Percentiles rank a stretch among this genome's conserved stretches.
Conservation (phyloP, 2,113 vertebrate genomes). For the Butorides virescens region DNA sequence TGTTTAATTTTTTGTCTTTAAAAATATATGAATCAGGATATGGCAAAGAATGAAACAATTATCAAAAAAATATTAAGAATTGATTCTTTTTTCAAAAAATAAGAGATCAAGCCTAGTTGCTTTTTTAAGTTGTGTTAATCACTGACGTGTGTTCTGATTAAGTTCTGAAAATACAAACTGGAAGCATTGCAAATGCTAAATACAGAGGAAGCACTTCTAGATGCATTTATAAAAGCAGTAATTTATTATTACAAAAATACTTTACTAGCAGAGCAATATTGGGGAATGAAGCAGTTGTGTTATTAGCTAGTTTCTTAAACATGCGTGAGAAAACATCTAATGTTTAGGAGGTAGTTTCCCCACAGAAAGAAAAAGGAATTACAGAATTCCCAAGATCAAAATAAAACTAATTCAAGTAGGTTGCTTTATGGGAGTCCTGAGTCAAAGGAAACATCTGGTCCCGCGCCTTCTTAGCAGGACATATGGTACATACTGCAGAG, state of each 20-base stretch:
- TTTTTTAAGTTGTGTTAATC: background rate
- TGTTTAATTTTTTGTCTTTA: background rate
- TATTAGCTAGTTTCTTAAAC: background rate
- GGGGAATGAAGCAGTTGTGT: background rate
- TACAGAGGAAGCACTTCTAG: background rate
- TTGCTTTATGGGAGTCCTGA: constrained; percentile 58
- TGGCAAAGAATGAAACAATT: background rate
- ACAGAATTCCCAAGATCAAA: constrained; percentile 52
- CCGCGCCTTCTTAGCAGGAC: background rate
- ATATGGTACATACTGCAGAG: constrained; percentile 55
- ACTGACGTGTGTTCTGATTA: background rate
- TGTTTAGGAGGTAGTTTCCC: background rate
- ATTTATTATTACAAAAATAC: background rate
- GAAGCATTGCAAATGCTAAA: background rate
- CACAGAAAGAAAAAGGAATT: constrained; percentile 18
- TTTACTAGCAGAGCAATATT: background rate
- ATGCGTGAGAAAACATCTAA: background rate
- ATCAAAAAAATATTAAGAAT: background rate
- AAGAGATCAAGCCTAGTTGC: background rate
- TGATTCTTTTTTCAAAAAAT: background rate
- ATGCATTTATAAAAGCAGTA: background rate
- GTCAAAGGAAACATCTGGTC: constrained; percentile 73
- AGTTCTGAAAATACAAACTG: background rate
- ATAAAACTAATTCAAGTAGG: constrained; percentile 57
- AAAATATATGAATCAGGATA: background rate